Conservation (phyloP, 2,113 vertebrate species). For the Phalacrocorax pelagicus region DNA sequence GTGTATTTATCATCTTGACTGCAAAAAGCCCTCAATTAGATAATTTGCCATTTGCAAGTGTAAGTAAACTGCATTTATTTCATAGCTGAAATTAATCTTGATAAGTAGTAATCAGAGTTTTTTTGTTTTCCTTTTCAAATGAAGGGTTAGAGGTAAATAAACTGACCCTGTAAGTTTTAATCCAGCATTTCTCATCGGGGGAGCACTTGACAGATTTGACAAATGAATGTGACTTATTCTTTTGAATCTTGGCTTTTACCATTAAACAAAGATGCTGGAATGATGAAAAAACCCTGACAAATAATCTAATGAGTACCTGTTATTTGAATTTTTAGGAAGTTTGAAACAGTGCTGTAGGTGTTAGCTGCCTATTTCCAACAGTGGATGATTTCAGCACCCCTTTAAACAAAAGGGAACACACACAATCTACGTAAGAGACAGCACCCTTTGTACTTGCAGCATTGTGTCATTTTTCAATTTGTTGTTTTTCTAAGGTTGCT, state of each 20-base stretch:
- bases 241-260: not conserved
- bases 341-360: not conserved
- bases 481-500: not conserved
- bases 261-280: not conserved
- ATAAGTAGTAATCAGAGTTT: not conserved
- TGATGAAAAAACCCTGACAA: fast-evolving
- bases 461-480: not conserved
- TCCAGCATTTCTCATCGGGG: not conserved
- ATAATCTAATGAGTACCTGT: not conserved
- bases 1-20: not conserved
- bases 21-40: not conserved
- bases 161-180: not conserved
- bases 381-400: not conserved
- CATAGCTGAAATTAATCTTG: not conserved
- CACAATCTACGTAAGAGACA: fast-evolving
- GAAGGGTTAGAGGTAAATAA: not conserved
- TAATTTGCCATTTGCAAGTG: not conserved
- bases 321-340: not conserved
- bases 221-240: not conserved
- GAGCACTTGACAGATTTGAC: not conserved
- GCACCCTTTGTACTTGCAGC: not conserved
- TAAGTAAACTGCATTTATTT: not conserved
- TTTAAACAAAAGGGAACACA: not conserved
- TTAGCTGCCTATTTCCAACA: not conserved
- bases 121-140: not conserved